Evolutionary conservation across 2,888 invertebrate species (phyloP).

Genomic region (Horisme vitalbata): DNA sequence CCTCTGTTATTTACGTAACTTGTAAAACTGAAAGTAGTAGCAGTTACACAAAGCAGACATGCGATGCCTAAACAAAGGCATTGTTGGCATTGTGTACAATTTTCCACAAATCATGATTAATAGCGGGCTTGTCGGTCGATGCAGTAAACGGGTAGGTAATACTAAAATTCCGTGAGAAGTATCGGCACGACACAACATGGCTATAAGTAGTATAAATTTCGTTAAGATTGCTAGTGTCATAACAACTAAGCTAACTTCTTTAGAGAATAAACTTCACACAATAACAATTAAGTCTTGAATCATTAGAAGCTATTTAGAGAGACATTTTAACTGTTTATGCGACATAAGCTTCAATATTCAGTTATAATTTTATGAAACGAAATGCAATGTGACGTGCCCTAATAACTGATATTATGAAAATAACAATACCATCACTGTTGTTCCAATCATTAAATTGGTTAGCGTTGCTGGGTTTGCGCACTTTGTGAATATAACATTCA

Average conservation of each 20-base stretch:
- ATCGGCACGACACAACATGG: background rate
- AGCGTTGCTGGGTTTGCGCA: conserved; percentile 3
- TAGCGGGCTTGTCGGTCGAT: conserved; percentile 1
- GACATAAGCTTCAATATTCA: background rate
- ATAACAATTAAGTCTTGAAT: no score
- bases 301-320: no score
- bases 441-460: conserved; percentile 15
- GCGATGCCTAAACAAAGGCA: conserved; percentile 17
- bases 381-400: conserved; percentile 4
- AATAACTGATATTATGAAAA: conserved; percentile 1
- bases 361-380: conserved; percentile 6
- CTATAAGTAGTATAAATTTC: no score
- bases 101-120: conserved; percentile 15
- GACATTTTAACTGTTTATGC: no score
- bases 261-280: no score
- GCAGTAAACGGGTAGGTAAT: conserved; percentile 1
- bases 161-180: conserved; percentile 13
- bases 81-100: conserved; percentile 17
- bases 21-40: conserved; percentile 13
- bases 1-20: conserved; percentile 3
- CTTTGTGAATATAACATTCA: conserved; percentile 23
- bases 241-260: no score
- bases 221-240: no score
- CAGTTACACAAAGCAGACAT: conserved; percentile 10
- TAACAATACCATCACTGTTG: conserved; percentile 16